A percentile compares a stretch with the other conserved stretches of the same genome.
These are phyloP conservation scores for Dryadula phaetusa DNA, from an alignment of 2,888 invertebrate species.

Conservation along the genomic window DNA sequence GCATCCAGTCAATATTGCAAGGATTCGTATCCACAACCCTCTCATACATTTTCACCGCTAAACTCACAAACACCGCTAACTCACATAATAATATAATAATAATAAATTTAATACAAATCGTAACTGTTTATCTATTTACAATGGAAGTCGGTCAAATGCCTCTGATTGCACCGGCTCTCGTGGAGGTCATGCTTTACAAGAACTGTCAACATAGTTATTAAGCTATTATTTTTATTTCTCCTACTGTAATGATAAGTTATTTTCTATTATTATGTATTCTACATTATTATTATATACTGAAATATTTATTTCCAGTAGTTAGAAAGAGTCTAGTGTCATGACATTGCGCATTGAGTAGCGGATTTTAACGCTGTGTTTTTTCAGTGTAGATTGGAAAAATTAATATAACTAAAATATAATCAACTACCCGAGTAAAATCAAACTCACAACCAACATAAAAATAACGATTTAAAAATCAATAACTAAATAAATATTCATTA, in stretches of 20 bases:
- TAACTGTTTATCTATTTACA: slow-evolving; percentile 17
- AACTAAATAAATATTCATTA: background rate
- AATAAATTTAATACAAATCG: slow-evolving; percentile 5
- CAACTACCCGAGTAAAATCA: no score
- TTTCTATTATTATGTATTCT: background rate
- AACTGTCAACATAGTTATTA: slow-evolving; percentile 11
- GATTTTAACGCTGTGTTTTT: no score
- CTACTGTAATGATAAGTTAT: background rate
- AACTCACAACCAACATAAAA: no score
- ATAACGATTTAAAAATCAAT: background rate
- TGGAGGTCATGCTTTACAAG: slow-evolving; percentile 19
- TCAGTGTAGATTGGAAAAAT: no score
- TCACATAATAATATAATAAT: background rate
- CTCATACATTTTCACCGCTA: no score
- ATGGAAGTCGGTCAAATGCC: slow-evolving; percentile 20
- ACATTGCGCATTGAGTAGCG: no score
- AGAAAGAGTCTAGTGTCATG: no score
- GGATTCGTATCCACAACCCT: background rate
- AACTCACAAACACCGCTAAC: no score
- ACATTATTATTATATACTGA: no score
- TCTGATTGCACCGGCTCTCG: slow-evolving; percentile 12
- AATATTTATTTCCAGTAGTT: no score
- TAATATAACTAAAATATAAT: no score
- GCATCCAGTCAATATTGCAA: no score
- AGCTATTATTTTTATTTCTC: slow-evolving; percentile 5